phyloP scores from a whole-genome alignment of 2,888 invertebrate genomes.

The Eupithecia abbreviata region DNA sequence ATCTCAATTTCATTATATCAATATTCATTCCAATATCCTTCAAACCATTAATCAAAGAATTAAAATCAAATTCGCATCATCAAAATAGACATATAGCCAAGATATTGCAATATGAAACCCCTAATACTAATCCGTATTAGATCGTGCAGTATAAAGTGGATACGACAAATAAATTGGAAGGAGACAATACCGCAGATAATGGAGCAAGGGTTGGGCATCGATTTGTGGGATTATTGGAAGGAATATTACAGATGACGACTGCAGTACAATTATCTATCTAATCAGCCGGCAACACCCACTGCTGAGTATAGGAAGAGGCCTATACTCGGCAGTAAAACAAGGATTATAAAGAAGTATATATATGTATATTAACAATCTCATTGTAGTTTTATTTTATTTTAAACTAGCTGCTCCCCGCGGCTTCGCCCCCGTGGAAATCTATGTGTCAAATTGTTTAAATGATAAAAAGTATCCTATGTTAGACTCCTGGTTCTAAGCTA shows the following conservation, averaged over 20 bases:
- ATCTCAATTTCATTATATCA: neutral
- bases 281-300: too few species aligned
- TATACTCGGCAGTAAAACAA: too few species aligned
- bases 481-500: too few species aligned
- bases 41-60: conserved; percentile 23
- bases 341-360: too few species aligned
- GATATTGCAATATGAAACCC: conserved; percentile 54
- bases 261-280: neutral
- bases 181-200: conserved; percentile 60
- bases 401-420: too few species aligned
- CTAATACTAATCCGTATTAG: conserved; percentile 57
- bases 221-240: conserved; percentile 54
- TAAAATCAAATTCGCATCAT: conserved; percentile 26
- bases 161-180: conserved; percentile 74
- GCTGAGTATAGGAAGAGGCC: too few species aligned
- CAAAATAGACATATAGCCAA: conserved; percentile 24
- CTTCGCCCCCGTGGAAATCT: too few species aligned
- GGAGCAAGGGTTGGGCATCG: conserved; percentile 70
- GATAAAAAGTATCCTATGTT: too few species aligned
- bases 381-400: too few species aligned
- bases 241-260: conserved; percentile 28
- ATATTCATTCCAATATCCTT: neutral
- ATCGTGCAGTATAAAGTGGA: conserved; percentile 69
- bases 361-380: too few species aligned
- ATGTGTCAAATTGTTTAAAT: too few species aligned